phyloP scores from a whole-genome alignment of 37 sponge, comb jelly and placozoan species.

The Beroe ovata region DNA sequence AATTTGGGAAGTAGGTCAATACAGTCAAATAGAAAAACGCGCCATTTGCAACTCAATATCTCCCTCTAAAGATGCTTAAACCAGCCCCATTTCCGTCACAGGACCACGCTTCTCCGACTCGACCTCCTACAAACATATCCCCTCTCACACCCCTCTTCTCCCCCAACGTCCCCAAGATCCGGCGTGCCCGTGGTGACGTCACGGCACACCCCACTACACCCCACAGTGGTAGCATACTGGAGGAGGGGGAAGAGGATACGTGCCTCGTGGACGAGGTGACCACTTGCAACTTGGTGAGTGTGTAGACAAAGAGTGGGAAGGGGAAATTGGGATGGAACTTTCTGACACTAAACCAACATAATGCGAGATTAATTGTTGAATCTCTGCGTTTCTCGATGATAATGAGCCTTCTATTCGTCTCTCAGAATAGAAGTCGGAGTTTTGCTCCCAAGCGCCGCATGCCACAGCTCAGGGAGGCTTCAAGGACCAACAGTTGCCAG shows the following conservation, averaged over 20 bases:
- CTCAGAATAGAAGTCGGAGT: slow-evolving; percentile 44
- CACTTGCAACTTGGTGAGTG: not conserved
- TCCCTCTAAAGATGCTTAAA: too few relatives aligned
- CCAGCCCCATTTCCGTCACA: too few relatives aligned
- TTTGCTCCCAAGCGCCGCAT: slow-evolving; percentile 15
- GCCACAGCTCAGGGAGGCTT: slow-evolving; percentile 2
- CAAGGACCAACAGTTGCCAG: slow-evolving; percentile 52
- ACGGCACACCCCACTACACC: not conserved
- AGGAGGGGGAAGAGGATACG: not conserved
- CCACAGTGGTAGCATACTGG: not conserved
- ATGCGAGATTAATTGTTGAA: too few relatives aligned
- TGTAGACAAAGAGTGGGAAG: not conserved
- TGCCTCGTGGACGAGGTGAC: not conserved
- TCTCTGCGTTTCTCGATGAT: too few relatives aligned
- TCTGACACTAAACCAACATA: too few relatives aligned
- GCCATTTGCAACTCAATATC: too few relatives aligned
- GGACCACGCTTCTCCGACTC: not conserved
- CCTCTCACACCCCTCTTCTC: slow-evolving; percentile 41
- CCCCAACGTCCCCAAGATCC: not conserved
- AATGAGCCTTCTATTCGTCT: too few relatives aligned
- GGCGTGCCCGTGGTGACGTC: not conserved
- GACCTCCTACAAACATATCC: not conserved
- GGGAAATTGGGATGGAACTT: not conserved
- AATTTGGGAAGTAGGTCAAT: too few relatives aligned
- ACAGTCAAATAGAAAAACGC: too few relatives aligned